phyloP scores from a whole-genome alignment of 2,888 invertebrate genomes.

The Endomychus coccineus region DNA sequence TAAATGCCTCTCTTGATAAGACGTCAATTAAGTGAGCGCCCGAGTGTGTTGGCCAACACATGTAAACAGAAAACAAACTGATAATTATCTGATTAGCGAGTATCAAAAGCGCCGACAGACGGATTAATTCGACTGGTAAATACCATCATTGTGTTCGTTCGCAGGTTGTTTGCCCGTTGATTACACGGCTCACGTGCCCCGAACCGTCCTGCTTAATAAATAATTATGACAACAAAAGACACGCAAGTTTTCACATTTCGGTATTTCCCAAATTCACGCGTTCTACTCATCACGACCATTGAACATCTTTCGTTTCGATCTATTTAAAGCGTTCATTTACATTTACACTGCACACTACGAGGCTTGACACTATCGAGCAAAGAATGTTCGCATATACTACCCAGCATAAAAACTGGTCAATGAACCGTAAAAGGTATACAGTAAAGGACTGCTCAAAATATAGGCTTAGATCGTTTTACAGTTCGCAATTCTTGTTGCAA shows the following conservation, averaged over 20 bases:
- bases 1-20: conserved; percentile 34
- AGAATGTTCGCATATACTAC: no score
- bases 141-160: no score
- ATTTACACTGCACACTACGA: no score
- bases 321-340: no score
- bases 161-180: conserved; percentile 9
- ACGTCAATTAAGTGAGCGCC: conserved; percentile 32
- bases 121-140: conserved; percentile 35
- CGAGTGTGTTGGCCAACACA: conserved; percentile 35
- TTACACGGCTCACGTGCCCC: conserved; percentile 24
- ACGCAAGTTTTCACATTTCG: conserved; percentile 14
- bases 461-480: no score
- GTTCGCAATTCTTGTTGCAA: no score
- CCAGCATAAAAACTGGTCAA: no score
- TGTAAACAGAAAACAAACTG: conserved; percentile 36
- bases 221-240: conserved; percentile 23
- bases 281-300: no score
- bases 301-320: no score
- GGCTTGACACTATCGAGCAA: no score
- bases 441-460: no score
- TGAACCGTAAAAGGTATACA: no score
- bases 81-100: conserved; percentile 38
- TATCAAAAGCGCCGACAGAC: conserved; percentile 36
- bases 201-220: conserved; percentile 22
- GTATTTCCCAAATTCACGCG: conserved; percentile 9